Conservation (phyloP, 2,797 vertebrate genomes). For the Ctenosaura bakeri region DNA sequence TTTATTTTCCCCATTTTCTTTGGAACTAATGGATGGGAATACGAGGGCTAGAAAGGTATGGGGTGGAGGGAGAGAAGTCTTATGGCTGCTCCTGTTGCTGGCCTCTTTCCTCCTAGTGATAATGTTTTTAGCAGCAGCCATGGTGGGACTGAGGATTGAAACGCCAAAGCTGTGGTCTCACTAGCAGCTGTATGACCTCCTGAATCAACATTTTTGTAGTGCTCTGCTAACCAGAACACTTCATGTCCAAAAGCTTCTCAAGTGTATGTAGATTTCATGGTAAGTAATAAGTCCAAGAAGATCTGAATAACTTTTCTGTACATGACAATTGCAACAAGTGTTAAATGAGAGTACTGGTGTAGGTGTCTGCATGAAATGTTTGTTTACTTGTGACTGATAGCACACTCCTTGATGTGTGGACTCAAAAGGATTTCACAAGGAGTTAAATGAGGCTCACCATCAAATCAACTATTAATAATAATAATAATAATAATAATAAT, state of each 20-base stretch:
- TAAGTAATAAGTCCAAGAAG: not conserved
- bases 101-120: not conserved
- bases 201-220: conserved; percentile 4
- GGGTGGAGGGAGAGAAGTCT: not conserved
- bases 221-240: not conserved
- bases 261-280: not conserved
- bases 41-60: not conserved
- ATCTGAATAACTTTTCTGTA: not conserved
- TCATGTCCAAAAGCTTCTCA: not conserved
- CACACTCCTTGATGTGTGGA: not conserved
- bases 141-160: not conserved
- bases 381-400: not conserved
- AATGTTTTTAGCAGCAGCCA: conserved; percentile 35
- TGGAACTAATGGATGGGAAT: not conserved
- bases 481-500: too few relatives aligned
- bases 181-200: not conserved
- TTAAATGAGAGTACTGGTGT: not conserved
- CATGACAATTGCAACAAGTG: too few relatives aligned
- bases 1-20: conserved; percentile 22
- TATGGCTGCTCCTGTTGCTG: not conserved
- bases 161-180: not conserved
- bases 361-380: not conserved
- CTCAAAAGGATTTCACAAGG: not conserved
- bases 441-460: not conserved
- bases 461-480: too few relatives aligned